Percentiles rank a stretch among this genome's conserved stretches.
Evolutionary conservation across 2,888 invertebrate genomes (phyloP).

Genomic region (Drosophila bunnanda): DNA sequence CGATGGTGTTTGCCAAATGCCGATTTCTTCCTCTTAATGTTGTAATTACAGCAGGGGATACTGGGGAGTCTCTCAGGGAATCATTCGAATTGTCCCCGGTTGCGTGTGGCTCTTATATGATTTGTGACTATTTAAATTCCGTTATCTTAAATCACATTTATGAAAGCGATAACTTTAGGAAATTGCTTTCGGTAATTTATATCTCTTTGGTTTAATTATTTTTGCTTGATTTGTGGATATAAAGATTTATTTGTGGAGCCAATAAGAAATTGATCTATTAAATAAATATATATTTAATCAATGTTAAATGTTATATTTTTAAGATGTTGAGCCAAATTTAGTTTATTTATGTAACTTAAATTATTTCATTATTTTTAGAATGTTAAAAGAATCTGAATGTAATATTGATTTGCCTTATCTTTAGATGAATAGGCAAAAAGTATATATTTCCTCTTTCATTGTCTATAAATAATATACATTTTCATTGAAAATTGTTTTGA

Average conservation of each 20-base stretch:
- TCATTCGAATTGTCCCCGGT: conserved; percentile 11
- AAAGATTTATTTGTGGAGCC: background rate
- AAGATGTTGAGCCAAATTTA: too few relatives aligned
- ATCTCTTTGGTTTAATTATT: background rate
- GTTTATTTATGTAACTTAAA: too few relatives aligned
- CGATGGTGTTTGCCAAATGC: conserved; percentile 60
- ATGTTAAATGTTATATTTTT: too few relatives aligned
- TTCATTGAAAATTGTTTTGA: too few relatives aligned
- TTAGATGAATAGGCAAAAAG: too few relatives aligned
- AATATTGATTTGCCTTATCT: too few relatives aligned
- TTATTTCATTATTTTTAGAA: too few relatives aligned
- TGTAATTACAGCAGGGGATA: conserved; percentile 21
- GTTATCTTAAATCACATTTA: conserved; percentile 12
- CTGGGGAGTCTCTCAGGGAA: background rate
- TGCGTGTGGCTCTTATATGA: conserved; percentile 10
- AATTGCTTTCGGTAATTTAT: conserved; percentile 21
- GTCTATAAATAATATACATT: too few relatives aligned
- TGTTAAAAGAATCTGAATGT: too few relatives aligned
- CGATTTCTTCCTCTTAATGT: conserved; percentile 30
- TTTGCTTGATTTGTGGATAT: background rate
- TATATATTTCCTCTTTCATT: too few relatives aligned
- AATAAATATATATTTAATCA: background rate
- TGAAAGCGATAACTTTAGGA: conserved; percentile 14
- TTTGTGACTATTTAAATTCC: conserved; percentile 9
- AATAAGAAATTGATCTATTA: background rate